Percentiles rank a stretch among this genome's conserved stretches.
These are phyloP conservation scores for Drosophila monieri DNA, from an alignment of 2,888 invertebrate species.

Conservation along the genomic window DNA sequence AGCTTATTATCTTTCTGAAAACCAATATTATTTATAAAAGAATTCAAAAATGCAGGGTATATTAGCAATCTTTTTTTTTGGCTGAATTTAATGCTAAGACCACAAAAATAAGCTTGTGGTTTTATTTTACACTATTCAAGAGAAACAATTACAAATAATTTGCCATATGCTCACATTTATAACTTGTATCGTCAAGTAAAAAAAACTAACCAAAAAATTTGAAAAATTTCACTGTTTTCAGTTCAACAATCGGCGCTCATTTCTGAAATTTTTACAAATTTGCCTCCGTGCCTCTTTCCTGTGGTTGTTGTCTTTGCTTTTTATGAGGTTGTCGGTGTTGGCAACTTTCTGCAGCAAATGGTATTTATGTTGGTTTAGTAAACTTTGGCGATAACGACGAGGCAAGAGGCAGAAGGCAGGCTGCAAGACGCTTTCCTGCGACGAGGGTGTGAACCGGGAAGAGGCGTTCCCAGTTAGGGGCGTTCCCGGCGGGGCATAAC, in stretches of 20 bases:
- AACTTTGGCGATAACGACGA: slow-evolving; percentile 70
- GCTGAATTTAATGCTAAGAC: neutral
- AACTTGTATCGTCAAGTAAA: neutral
- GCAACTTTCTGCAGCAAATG: slow-evolving; percentile 77
- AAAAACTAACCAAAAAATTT: neutral
- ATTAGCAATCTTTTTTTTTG: neutral
- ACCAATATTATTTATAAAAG: neutral
- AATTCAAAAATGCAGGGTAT: neutral
- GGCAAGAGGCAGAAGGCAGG: slow-evolving; percentile 13
- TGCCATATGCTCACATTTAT: neutral
- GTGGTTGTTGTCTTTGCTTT: slow-evolving; percentile 19
- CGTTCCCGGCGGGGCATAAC: neutral
- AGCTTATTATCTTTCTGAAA: neutral
- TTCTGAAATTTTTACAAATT: slow-evolving; percentile 55
- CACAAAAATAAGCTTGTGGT: neutral
- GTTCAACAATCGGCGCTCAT: slow-evolving; percentile 52
- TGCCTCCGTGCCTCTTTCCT: slow-evolving; percentile 24
- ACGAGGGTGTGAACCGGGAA: slow-evolving; percentile 13
- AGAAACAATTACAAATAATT: too few species aligned
- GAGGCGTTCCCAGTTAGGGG: neutral
- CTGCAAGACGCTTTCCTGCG: neutral
- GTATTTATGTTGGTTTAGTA: slow-evolving; percentile 79
- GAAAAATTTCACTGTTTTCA: too few species aligned
- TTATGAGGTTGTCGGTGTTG: slow-evolving; percentile 51
- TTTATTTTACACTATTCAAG: too few species aligned